phyloP scores from a whole-genome alignment of 2,797 vertebrate genomes.

The Neosalanx taihuensis region DNA sequence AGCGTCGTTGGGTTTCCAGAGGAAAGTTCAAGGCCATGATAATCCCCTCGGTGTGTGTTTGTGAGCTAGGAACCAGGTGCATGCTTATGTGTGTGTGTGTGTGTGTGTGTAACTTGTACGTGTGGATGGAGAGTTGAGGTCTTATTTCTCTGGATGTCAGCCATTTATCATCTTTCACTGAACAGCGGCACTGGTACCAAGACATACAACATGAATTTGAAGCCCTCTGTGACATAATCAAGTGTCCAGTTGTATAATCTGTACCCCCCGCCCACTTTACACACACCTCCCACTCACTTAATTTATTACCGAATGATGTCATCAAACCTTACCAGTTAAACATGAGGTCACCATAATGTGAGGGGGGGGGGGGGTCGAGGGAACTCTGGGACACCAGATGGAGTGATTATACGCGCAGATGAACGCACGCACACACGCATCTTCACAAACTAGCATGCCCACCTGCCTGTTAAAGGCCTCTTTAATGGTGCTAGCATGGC shows the following conservation, averaged over 20 bases:
- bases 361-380: background rate
- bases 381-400: conserved; percentile 52
- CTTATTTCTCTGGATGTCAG: background rate
- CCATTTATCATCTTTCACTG: background rate
- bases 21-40: conserved; percentile 1
- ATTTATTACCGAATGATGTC: conserved; percentile 11
- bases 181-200: conserved; percentile 22
- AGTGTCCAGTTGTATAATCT: conserved; percentile 16
- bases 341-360: conserved; percentile 1
- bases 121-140: background rate
- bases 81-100: conserved; percentile 11
- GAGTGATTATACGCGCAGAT: conserved; percentile 49
- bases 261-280: no score
- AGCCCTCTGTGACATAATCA: conserved; percentile 45
- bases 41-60: background rate
- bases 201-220: conserved; percentile 30
- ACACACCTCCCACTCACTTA: conserved; percentile 9
- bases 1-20: conserved; percentile 3
- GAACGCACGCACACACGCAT: conserved; percentile 58
- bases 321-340: background rate
- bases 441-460: conserved; percentile 57
- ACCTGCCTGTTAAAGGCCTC: conserved; percentile 57
- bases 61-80: no score
- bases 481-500: conserved; percentile 63
- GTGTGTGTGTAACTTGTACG: conserved; percentile 11